phyloP scores from a whole-genome alignment of 1,140 invertebrate species.

The Thereuonema tuberculata region DNA sequence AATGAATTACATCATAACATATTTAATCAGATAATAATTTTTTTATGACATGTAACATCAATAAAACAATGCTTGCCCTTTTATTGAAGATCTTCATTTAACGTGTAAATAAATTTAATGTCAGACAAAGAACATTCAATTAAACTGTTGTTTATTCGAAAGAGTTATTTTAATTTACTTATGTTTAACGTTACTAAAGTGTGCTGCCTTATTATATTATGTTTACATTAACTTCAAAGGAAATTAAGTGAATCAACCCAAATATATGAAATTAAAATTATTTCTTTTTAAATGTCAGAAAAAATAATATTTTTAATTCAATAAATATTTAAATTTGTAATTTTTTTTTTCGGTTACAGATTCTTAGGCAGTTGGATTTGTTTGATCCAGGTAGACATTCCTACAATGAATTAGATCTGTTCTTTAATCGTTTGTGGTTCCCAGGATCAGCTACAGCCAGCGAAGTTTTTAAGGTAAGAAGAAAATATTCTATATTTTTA shows the following conservation, averaged over 20 bases:
- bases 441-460: conserved; percentile 8
- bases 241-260: neutral
- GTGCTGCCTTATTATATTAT: too few species aligned
- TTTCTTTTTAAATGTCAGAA: neutral
- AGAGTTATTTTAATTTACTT: neutral
- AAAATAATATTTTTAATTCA: neutral
- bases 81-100: too few species aligned
- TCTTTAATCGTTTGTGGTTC: conserved; percentile 3
- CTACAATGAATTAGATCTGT: neutral
- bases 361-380: neutral
- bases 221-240: neutral
- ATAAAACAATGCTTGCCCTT: too few species aligned
- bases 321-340: conserved; percentile 4
- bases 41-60: too few species aligned
- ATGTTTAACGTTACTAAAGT: too few species aligned
- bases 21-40: too few species aligned
- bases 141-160: neutral
- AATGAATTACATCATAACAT: too few species aligned
- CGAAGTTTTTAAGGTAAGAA: conserved; percentile 10
- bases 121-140: too few species aligned
- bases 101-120: too few species aligned
- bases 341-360: neutral
- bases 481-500: too few species aligned
- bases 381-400: conserved; percentile 6
- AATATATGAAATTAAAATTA: neutral